These are phyloP conservation scores for Catagonus wagneri DNA, from an alignment of 2,113 vertebrate species.

Conservation along the genomic window DNA sequence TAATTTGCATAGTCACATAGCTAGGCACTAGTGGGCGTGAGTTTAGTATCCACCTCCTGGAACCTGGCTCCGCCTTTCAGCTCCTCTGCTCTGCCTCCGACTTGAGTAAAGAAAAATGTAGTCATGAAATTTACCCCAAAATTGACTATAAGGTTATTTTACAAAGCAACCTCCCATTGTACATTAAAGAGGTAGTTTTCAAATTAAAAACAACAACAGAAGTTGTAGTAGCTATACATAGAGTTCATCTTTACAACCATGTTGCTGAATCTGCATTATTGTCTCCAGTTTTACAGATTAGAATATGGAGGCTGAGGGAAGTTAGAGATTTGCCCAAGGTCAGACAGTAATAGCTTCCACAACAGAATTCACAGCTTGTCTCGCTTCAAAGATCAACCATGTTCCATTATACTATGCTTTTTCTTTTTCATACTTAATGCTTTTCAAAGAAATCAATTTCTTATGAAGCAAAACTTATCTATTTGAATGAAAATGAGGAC, in stretches of 20 bases:
- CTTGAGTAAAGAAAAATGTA: not conserved
- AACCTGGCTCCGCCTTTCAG: not conserved
- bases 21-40: too few species aligned
- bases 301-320: not conserved
- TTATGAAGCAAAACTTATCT: not conserved
- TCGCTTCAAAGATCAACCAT: not conserved
- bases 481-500: not conserved
- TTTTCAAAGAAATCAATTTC: not conserved
- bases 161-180: not conserved
- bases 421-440: not conserved
- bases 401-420: not conserved
- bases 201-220: not conserved
- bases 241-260: not conserved
- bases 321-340: not conserved
- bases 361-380: not conserved
- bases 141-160: not conserved
- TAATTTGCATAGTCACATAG: not conserved
- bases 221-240: not conserved
- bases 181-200: not conserved
- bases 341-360: not conserved
- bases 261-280: not conserved
- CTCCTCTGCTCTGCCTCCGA: not conserved
- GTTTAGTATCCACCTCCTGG: not conserved
- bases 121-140: not conserved
- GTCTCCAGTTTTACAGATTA: not conserved